Evolutionary conservation across 1,140 invertebrate species (phyloP).

Genomic region (Drosophila auraria): DNA sequence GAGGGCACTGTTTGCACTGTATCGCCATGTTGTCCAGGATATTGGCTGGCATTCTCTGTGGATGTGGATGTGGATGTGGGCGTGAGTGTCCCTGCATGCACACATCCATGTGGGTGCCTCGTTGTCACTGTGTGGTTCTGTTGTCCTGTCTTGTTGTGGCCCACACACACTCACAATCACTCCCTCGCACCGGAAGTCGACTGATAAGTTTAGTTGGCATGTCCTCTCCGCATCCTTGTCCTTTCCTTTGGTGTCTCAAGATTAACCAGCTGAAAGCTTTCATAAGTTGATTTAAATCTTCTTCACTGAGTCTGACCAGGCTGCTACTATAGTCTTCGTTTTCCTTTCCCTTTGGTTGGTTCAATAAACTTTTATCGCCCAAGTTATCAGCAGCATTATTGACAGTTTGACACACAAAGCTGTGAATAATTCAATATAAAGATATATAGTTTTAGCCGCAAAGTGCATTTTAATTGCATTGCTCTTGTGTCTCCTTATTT

Average conservation of each 20-base stretch:
- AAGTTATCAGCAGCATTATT: slow-evolving; percentile 4
- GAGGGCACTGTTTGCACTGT: slow-evolving; percentile 71
- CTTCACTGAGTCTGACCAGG: background rate
- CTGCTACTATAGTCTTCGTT: background rate
- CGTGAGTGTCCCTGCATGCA: slow-evolving; percentile 9
- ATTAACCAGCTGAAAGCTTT: slow-evolving; percentile 63
- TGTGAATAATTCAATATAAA: background rate
- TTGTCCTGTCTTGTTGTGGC: slow-evolving; percentile 65
- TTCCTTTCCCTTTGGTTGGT: slow-evolving; percentile 17
- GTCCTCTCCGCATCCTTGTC: slow-evolving; percentile 25
- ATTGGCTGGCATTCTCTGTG: slow-evolving; percentile 59
- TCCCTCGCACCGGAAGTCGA: slow-evolving; percentile 60
- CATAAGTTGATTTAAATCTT: slow-evolving; percentile 77
- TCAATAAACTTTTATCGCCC: slow-evolving; percentile 15
- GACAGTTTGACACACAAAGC: background rate
- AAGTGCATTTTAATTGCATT: background rate
- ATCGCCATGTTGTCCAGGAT: slow-evolving; percentile 80
- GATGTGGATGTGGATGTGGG: slow-evolving; percentile 17
- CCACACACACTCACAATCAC: slow-evolving; percentile 20
- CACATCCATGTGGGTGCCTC: slow-evolving; percentile 29
- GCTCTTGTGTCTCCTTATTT: background rate
- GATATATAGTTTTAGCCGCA: background rate
- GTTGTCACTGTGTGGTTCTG: slow-evolving; percentile 18
- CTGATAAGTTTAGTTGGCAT: slow-evolving; percentile 77
- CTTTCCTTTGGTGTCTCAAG: slow-evolving; percentile 4